Evolutionary conservation across 1,140 invertebrate genomes (phyloP), one percentile per base, ranked within the genome.

Genomic region (Drosophila bocqueti): DNA sequence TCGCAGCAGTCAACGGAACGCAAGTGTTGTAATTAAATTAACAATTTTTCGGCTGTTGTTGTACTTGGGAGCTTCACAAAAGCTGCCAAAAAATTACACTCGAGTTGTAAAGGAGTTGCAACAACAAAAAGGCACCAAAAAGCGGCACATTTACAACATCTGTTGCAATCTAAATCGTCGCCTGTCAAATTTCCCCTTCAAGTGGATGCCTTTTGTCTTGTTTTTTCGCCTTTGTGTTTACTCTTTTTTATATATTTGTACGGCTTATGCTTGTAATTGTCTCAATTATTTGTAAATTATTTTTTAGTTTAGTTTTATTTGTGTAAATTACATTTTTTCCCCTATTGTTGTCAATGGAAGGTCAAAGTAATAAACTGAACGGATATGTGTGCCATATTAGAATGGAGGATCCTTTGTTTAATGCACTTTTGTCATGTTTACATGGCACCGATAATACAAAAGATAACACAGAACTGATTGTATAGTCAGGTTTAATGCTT

Each of bases 1-100:
- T 87, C 84, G 76, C 83, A 83, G 79, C 83, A 83, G 84, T 87
- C 83, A 83, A 89, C 54, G 76, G 84, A 76, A 81, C 84, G 84
- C 84, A 79, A 89, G 77, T 87, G 84, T 87, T 87, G 84, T 87
- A 87, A 87, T 87, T 89, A 89, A 87, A 87, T 87, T 87, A 87
- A 87, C 73, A 50, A 89, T 89, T 89, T 89, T 87, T 85, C 61
- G 74, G 82, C 64, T 80, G 64, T 77, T 77, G 54, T 76, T 76
- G 54, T 77, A 54, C 50, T 54, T 43, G 16, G 57, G 46, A 40
- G 62, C 75, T 73, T 69, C 67, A 83, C 80, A 80, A 83, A 83
- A 79, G 69, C 66, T 66, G 69, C 71, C 80, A 69, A 74, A 74
- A 83, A 76, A 58, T 59, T 40, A 76, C 54, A 74, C 58, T 68